These are phyloP conservation scores for Atrina japonica DNA, from an alignment of 2,888 invertebrate species.

Conservation along the genomic window DNA sequence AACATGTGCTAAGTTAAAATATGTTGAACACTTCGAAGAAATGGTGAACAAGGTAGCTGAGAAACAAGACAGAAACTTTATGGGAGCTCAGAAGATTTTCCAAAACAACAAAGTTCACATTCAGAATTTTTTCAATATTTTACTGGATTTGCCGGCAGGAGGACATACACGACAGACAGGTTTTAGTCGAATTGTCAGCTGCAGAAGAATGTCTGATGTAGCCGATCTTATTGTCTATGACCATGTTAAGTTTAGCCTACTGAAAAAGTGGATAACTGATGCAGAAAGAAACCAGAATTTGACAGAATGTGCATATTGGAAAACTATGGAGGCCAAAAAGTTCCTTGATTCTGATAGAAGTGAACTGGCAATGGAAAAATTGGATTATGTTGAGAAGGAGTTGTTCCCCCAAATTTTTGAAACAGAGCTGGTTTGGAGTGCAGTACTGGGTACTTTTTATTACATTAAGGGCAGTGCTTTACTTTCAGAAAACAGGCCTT, in stretches of 20 bases:
- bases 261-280: conserved; percentile 22
- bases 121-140: conserved; percentile 23
- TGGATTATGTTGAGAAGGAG: not conserved
- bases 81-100: conserved; percentile 10
- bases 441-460: conserved; percentile 27
- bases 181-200: not conserved
- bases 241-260: conserved; percentile 20
- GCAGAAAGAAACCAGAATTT: not conserved
- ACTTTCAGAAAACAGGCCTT: not conserved
- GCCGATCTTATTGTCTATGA: conserved; percentile 21
- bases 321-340: conserved; percentile 8
- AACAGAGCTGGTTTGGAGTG: conserved; percentile 1
- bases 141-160: not conserved
- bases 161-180: not conserved
- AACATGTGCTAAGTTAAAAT: conserved; percentile 14
- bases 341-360: conserved; percentile 33
- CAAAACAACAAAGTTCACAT: conserved; percentile 31
- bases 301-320: conserved; percentile 27
- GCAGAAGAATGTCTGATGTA: conserved; percentile 6
- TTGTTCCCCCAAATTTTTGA: not conserved
- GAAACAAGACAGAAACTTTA: conserved; percentile 25
- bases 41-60: conserved; percentile 21
- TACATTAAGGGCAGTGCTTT: conserved; percentile 18
- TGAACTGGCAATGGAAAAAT: conserved; percentile 16
- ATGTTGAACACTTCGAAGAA: conserved; percentile 27